Percentiles rank a stretch among this genome's conserved stretches.
Evolutionary conservation across 92 coral and sea anemone species (phyloP).

Genomic region (Galaxea fascicularis): DNA sequence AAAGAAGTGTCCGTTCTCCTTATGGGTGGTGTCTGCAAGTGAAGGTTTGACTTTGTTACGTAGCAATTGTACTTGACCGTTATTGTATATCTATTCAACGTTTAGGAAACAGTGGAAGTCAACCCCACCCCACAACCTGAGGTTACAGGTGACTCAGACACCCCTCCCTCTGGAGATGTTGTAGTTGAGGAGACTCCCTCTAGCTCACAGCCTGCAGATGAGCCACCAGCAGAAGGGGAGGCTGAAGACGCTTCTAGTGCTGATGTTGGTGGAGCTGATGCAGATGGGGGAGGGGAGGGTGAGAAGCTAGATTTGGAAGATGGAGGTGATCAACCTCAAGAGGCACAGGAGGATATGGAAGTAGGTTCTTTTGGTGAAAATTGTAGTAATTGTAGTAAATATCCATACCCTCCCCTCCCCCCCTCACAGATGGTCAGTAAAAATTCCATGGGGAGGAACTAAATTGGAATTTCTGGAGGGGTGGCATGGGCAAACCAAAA

Average conservation of each 20-base stretch:
- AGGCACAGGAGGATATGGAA: conserved; percentile 4
- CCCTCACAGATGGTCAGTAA: too few species aligned
- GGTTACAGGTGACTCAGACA: conserved; percentile 26
- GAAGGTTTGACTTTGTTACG: background rate
- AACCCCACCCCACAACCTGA: conserved; percentile 15
- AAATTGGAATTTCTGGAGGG: too few species aligned
- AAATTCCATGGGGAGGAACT: too few species aligned
- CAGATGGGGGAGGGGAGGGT: conserved; percentile 26
- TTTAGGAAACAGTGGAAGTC: conserved; percentile 4
- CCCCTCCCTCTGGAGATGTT: conserved; percentile 15
- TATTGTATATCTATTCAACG: background rate
- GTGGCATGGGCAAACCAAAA: too few species aligned
- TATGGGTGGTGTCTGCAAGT: too few species aligned
- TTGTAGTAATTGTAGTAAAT: too few species aligned
- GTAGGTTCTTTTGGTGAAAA: conserved; percentile 1
- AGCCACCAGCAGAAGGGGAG: conserved; percentile 32
- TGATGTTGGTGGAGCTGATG: conserved; percentile 28
- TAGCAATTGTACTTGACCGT: too few species aligned
- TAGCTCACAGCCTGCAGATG: conserved; percentile 17
- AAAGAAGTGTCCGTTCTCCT: too few species aligned
- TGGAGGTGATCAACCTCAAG: conserved; percentile 17
- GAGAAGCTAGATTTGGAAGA: background rate
- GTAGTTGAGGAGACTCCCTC: conserved; percentile 22
- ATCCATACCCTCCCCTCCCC: background rate
- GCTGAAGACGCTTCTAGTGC: conserved; percentile 17